Conservation (phyloP, 2,113 vertebrate species). For the Speoplatyrhinus poulsoni region DNA sequence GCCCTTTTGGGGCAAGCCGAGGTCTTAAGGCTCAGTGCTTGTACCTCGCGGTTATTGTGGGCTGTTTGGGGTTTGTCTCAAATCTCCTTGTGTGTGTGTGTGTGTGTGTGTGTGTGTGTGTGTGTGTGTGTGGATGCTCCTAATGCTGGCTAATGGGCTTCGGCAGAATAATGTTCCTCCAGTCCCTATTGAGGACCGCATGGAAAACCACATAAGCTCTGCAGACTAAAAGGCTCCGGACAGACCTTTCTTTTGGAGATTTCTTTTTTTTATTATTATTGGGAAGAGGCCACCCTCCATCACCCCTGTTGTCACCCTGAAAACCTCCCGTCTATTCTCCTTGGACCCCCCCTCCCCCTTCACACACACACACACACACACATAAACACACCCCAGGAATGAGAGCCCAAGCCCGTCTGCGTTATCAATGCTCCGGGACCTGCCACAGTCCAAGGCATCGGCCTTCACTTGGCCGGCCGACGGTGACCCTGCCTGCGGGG, state of each 20-base stretch:
- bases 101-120: conserved; percentile 49
- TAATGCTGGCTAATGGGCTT: conserved; percentile 98
- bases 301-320: conserved; percentile 64
- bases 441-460: conserved; percentile 64
- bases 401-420: conserved; percentile 53
- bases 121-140: conserved; percentile 87
- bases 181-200: conserved; percentile 73
- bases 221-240: conserved; percentile 67
- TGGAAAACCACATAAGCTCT: conserved; percentile 75
- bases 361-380: too few relatives aligned
- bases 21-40: conserved; percentile 99
- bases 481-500: conserved; percentile 73
- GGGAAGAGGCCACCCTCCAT: conserved; percentile 71
- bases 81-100: conserved; percentile 88
- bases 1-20: conserved; percentile 85
- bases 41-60: conserved; percentile 98
- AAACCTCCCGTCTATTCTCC: conserved; percentile 74
- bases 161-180: conserved; percentile 84
- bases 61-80: conserved; percentile 98
- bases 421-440: conserved; percentile 62
- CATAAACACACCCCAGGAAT: conserved; percentile 20
- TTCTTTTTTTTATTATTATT: conserved; percentile 59
- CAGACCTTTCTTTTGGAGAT: conserved; percentile 71
- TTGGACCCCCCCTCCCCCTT: conserved; percentile 50
- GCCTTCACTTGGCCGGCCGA: conserved; percentile 63